Conservation (phyloP, 2,797 vertebrate species). For the Gephyroberyx darwinii region DNA sequence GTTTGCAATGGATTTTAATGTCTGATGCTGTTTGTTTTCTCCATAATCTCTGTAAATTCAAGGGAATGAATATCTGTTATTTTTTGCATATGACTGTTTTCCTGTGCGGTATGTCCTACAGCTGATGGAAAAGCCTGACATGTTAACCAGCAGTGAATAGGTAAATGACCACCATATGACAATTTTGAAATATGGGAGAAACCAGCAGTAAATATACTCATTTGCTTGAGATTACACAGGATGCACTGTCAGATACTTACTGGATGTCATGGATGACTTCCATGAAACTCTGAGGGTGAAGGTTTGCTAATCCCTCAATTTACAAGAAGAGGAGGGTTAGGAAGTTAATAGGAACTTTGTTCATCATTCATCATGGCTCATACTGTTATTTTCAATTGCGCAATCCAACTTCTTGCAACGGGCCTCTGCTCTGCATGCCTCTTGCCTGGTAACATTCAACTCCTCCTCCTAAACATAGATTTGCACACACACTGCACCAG, state of each 20-base stretch:
- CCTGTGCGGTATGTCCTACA: not conserved
- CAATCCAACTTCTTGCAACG: conserved; percentile 50
- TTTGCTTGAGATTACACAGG: conserved; percentile 13
- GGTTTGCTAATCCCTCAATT: not conserved
- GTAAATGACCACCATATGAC: not conserved
- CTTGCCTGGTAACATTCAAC: conserved; percentile 69
- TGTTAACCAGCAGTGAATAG: not conserved
- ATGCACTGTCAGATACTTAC: conserved; percentile 4
- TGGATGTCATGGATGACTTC: conserved; percentile 29
- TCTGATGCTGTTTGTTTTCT: not conserved
- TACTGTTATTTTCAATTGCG: conserved; percentile 48
- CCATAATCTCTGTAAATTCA: not conserved
- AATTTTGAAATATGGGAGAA: conserved; percentile 11
- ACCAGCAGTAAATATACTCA: not conserved
- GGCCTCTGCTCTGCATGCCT: conserved; percentile 51
- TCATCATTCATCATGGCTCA: conserved; percentile 56
- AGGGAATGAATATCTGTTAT: not conserved
- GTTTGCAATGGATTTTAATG: too few relatives aligned
- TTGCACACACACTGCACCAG: conserved; percentile 66
- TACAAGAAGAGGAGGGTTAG: conserved; percentile 8
- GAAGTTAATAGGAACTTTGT: conserved; percentile 56
- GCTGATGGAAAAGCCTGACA: conserved; percentile 13
- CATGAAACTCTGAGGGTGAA: conserved; percentile 30
- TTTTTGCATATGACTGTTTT: not conserved
- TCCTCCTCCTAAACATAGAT: conserved; percentile 74